Evolutionary conservation across 2,113 vertebrate species (phyloP).

Genomic region (Siniperca chuatsi): DNA sequence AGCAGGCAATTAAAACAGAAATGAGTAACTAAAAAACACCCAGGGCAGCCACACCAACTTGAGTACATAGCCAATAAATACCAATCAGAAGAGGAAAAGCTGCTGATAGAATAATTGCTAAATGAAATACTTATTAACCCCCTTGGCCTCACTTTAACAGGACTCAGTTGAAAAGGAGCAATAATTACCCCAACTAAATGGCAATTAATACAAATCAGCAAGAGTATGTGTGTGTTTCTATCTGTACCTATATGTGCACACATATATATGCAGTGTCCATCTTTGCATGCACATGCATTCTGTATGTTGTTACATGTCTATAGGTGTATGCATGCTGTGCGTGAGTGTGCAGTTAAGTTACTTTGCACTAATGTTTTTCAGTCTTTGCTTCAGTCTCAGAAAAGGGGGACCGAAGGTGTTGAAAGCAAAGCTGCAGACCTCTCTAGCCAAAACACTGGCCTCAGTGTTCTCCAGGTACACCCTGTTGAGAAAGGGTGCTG

Average conservation of each 20-base stretch:
- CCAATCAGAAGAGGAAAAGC: conserved; percentile 64
- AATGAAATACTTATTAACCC: conserved; percentile 71
- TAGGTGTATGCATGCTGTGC: not conserved
- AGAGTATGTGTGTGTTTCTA: conserved; percentile 14
- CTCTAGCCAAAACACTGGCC: conserved; percentile 66
- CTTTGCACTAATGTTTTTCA: conserved; percentile 39
- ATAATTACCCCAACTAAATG: conserved; percentile 64
- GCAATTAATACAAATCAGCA: conserved; percentile 67
- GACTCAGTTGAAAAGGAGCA: conserved; percentile 56
- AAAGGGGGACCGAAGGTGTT: conserved; percentile 54
- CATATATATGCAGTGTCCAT: not conserved
- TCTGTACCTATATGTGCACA: conserved; percentile 3
- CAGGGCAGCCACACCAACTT: conserved; percentile 57
- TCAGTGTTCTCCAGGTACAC: conserved; percentile 79
- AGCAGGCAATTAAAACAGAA: conserved; percentile 81
- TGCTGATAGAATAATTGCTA: conserved; percentile 69
- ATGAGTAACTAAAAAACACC: conserved; percentile 66
- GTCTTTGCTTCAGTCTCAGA: conserved; percentile 24
- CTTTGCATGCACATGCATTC: not conserved
- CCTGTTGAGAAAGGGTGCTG: conserved; percentile 56
- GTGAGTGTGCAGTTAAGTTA: conserved; percentile 8
- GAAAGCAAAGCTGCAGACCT: conserved; percentile 72
- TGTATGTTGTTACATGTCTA: not conserved
- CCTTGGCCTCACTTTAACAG: conserved; percentile 56
- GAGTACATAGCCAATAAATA: conserved; percentile 67